A percentile compares a stretch with the other conserved stretches of the same genome.
phyloP scores from a whole-genome alignment of 2,797 vertebrate species.

The Hippopotamyrus pictus region DNA sequence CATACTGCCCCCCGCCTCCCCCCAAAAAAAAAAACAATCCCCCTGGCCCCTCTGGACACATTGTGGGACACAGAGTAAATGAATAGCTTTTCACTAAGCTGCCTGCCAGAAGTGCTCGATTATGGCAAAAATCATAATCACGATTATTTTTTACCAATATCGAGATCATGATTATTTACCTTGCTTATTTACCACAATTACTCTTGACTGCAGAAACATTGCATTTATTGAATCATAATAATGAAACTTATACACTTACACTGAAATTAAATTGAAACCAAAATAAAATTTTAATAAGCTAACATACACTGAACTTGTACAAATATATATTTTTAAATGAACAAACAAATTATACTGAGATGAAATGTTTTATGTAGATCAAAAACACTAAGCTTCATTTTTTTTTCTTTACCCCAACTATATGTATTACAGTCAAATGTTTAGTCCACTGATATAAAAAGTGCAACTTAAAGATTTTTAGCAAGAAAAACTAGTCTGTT shows the following conservation, averaged over 20 bases:
- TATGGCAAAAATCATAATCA: neutral
- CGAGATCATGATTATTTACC: neutral
- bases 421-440: no score
- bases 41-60: conserved; percentile 25
- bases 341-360: no score
- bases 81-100: conserved; percentile 60
- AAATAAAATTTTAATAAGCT: neutral
- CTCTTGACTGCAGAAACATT: neutral
- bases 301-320: neutral
- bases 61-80: conserved; percentile 42
- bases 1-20: neutral
- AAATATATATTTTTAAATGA: no score
- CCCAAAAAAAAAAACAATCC: neutral
- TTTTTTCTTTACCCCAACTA: no score
- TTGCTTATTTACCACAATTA: neutral
- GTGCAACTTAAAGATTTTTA: neutral
- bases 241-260: neutral
- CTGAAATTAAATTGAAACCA: neutral
- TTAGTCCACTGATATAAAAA: no score
- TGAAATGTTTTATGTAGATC: no score
- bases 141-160: neutral
- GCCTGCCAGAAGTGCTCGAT: conserved; percentile 23
- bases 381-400: no score
- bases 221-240: neutral
- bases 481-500: no score